Conservation (phyloP, 2,113 vertebrate genomes). For the Stomatorhinus ivindoensis region DNA sequence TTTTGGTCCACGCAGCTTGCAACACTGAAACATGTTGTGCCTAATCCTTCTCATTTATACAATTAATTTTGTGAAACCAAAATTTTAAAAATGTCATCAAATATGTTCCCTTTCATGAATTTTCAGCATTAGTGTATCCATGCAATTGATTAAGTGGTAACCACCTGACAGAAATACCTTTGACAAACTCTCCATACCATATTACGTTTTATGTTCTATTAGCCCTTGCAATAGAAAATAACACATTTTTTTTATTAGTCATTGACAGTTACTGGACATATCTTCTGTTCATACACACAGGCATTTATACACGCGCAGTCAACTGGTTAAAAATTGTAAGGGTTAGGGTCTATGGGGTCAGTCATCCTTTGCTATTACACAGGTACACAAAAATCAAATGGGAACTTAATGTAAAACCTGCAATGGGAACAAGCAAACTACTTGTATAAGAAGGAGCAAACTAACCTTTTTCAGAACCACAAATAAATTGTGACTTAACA, state of each 20-base stretch:
- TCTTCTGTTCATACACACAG: not conserved
- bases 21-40: not conserved
- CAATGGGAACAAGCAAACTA: not conserved
- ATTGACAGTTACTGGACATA: not conserved
- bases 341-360: not conserved
- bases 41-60: not conserved
- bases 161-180: not conserved
- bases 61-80: not conserved
- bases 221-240: slow-evolving; percentile 1
- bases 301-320: not conserved
- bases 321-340: not conserved
- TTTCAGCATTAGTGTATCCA: not conserved
- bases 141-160: not conserved
- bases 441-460: not conserved
- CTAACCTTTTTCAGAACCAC: not conserved
- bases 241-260: not conserved
- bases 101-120: not conserved
- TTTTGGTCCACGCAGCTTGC: not conserved
- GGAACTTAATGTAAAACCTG: not conserved
- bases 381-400: not conserved
- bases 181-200: not conserved
- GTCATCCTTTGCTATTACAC: not conserved
- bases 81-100: not conserved
- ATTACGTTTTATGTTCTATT: not conserved
- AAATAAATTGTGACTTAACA: not conserved